A percentile compares a stretch with the other conserved stretches of the same genome.
Conservation (phyloP, 2,888 invertebrate species). For the Seira ritae region DNA sequence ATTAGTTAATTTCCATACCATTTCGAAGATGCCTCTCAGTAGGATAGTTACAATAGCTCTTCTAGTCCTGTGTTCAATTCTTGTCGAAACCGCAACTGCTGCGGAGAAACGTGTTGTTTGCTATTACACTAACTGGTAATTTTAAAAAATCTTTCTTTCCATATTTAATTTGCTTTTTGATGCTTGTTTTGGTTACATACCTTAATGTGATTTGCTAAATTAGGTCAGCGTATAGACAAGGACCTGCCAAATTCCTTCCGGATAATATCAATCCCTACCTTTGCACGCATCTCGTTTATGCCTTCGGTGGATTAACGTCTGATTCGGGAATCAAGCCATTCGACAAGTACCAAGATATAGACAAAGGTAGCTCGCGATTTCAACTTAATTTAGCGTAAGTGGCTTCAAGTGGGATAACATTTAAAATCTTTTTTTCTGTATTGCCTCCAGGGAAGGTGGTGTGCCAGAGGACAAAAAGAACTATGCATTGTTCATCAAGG, state of each 20-base stretch:
- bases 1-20: slow-evolving; percentile 26
- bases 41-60: slow-evolving; percentile 53
- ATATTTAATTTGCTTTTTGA: no score
- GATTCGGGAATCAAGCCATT: slow-evolving; percentile 94
- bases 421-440: not conserved
- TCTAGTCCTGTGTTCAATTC: slow-evolving; percentile 71
- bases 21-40: slow-evolving; percentile 41
- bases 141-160: no score
- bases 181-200: no score
- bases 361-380: no score
- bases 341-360: slow-evolving; percentile 96
- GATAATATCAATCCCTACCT: slow-evolving; percentile 96
- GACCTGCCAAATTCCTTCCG: slow-evolving; percentile 92
- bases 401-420: slow-evolving; percentile 2
- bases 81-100: slow-evolving; percentile 45
- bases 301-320: slow-evolving; percentile 94
- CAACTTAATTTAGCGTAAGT: no score
- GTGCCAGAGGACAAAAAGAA: slow-evolving; percentile 88
- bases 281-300: slow-evolving; percentile 94
- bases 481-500: slow-evolving; percentile 90
- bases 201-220: no score
- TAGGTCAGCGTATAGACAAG: slow-evolving; percentile 80
- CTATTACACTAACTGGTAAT: slow-evolving; percentile 97
- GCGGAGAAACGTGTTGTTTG: slow-evolving; percentile 86
- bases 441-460: slow-evolving; percentile 81